Evolutionary conservation across 2,113 vertebrate genomes (phyloP).

Genomic region (Callipepla squamata): DNA sequence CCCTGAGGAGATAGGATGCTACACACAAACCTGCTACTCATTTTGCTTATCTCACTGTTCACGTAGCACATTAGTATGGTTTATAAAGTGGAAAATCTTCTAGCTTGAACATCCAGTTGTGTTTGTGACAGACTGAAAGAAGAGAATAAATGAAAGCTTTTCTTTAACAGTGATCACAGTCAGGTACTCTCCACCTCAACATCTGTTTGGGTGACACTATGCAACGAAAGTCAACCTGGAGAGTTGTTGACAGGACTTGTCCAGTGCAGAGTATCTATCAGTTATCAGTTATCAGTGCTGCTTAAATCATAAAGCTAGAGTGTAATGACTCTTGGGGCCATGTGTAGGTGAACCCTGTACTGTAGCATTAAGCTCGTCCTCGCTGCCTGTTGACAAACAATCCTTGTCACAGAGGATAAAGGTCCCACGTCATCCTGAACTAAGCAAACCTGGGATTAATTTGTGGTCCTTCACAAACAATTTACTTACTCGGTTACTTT

Average conservation of each 20-base stretch:
- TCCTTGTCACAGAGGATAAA: not conserved
- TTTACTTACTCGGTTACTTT: not conserved
- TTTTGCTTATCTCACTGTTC: not conserved
- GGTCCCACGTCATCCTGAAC: not conserved
- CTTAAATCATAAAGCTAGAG: not conserved
- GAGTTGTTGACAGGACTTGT: not conserved
- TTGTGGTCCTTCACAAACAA: not conserved
- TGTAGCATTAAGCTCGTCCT: not conserved
- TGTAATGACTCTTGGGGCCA: not conserved
- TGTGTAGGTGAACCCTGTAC: fast-evolving
- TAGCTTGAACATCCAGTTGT: not conserved
- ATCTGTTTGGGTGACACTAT: not conserved
- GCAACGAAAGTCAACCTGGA: not conserved
- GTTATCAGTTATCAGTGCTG: not conserved
- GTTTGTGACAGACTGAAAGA: not conserved
- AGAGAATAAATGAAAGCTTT: not conserved
- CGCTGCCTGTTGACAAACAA: not conserved
- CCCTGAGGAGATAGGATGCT: not conserved
- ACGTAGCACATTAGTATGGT: not conserved
- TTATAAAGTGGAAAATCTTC: not conserved
- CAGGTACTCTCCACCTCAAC: not conserved
- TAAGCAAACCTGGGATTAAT: not conserved
- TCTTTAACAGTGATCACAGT: not conserved
- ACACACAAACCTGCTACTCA: not conserved
- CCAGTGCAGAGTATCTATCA: not conserved